Evolutionary conservation across 2,113 vertebrate genomes (phyloP).

Genomic region (Progne subis): DNA sequence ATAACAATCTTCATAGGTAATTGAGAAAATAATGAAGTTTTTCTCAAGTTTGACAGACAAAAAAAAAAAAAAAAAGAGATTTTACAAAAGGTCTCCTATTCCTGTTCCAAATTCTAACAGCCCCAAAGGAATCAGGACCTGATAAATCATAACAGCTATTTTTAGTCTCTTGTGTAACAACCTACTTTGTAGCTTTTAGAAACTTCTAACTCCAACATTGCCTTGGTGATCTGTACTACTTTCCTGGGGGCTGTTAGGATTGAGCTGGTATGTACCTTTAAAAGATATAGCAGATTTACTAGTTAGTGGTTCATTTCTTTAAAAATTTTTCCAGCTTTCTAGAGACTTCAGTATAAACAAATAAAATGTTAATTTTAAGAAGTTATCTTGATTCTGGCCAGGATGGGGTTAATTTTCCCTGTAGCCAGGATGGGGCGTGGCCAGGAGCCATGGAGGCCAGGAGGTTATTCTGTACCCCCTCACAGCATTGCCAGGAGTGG

Average conservation of each 20-base stretch:
- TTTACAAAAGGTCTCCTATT: constrained; percentile 36
- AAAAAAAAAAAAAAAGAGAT: constrained; percentile 4
- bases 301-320: background rate
- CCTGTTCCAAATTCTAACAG: constrained; percentile 27
- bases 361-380: background rate
- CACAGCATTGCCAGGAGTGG: no score
- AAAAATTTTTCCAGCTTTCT: background rate
- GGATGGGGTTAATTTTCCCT: background rate
- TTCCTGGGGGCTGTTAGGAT: background rate
- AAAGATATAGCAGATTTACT: background rate
- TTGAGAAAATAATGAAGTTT: background rate
- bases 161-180: constrained; percentile 42
- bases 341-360: background rate
- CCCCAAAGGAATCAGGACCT: constrained; percentile 16
- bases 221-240: background rate
- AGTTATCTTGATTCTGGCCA: background rate
- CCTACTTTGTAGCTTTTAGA: constrained; percentile 38
- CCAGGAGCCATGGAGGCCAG: fast-evolving
- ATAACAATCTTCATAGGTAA: background rate
- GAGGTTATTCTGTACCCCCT: background rate
- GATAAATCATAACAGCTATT: constrained; percentile 37
- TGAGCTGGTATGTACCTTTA: background rate
- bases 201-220: constrained; percentile 17
- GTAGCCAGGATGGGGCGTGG: no score
- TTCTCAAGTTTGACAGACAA: background rate